A percentile compares a stretch with the other conserved stretches of the same genome.
Evolutionary conservation across 2,888 invertebrate genomes (phyloP).

Genomic region (Alitta virens): DNA sequence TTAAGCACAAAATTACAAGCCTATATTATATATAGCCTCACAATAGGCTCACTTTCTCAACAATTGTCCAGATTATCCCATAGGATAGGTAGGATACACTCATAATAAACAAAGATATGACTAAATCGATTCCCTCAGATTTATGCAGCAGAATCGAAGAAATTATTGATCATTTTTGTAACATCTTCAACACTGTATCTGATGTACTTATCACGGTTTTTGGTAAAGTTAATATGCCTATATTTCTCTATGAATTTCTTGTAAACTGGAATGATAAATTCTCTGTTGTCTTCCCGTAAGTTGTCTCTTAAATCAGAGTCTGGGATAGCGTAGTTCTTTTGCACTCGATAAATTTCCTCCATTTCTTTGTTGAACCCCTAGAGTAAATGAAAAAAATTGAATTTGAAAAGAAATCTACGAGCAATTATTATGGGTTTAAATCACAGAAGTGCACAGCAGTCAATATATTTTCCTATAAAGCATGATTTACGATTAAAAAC

Average conservation of each 20-base stretch:
- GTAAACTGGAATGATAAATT: slow-evolving; percentile 83
- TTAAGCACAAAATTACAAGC: too few species aligned
- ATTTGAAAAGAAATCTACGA: slow-evolving; percentile 17
- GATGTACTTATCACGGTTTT: slow-evolving; percentile 90
- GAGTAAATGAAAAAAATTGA: slow-evolving; percentile 13
- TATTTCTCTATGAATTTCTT: slow-evolving; percentile 54
- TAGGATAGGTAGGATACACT: too few species aligned
- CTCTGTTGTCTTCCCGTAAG: slow-evolving; percentile 85
- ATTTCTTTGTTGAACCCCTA: slow-evolving; percentile 94
- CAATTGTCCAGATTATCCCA: too few species aligned
- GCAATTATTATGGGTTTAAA: slow-evolving; percentile 22
- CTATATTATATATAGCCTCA: too few species aligned
- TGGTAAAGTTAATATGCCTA: slow-evolving; percentile 77
- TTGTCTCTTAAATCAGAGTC: slow-evolving; percentile 85
- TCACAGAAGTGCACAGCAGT: not conserved
- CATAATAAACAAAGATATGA: too few species aligned
- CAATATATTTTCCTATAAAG: not conserved
- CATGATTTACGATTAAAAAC: too few species aligned
- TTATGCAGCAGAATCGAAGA: slow-evolving; percentile 86
- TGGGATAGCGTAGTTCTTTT: slow-evolving; percentile 89
- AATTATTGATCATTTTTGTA: slow-evolving; percentile 77
- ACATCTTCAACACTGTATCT: slow-evolving; percentile 86
- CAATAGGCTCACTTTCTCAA: too few species aligned
- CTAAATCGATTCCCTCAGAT: too few species aligned
- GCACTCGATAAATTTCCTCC: slow-evolving; percentile 81